Percentiles rank a stretch among this genome's conserved stretches.
Conservation (phyloP, 2,888 invertebrate species). For the Tuta absoluta region DNA sequence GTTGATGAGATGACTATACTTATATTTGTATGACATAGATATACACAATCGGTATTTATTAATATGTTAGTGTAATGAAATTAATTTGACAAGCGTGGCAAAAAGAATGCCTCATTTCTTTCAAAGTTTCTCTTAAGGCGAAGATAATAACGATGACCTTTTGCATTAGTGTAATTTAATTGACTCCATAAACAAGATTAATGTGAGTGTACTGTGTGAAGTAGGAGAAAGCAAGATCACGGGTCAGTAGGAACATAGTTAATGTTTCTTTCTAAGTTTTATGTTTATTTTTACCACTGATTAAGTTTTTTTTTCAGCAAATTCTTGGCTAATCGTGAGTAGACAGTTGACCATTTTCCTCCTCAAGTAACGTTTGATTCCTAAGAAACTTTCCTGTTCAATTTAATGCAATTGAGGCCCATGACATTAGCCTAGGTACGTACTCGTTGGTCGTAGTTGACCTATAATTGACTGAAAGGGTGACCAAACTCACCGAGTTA, state of each 20-base stretch:
- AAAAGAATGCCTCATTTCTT: not conserved
- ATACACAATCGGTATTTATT: not conserved
- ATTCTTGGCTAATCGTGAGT: too few species aligned
- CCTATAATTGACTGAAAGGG: too few species aligned
- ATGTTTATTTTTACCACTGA: too few species aligned
- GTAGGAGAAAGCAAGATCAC: constrained; percentile 49
- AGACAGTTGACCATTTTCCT: too few species aligned
- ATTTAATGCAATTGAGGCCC: too few species aligned
- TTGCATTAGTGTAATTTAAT: constrained; percentile 39
- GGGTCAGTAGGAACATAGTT: constrained; percentile 48
- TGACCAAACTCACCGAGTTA: too few species aligned
- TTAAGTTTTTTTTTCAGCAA: too few species aligned
- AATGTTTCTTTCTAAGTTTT: constrained; percentile 53
- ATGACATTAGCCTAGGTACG: too few species aligned
- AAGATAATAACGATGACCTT: not conserved
- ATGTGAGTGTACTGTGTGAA: constrained; percentile 36
- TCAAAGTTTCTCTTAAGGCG: not conserved
- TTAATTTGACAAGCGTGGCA: constrained; percentile 12
- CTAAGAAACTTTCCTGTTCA: too few species aligned
- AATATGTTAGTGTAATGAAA: not conserved
- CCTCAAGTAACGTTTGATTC: too few species aligned
- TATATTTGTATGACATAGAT: not conserved
- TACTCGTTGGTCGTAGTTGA: too few species aligned
- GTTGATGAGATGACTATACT: not conserved
- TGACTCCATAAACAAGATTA: constrained; percentile 52